A percentile compares a stretch with the other conserved stretches of the same genome.
Evolutionary conservation across 1,140 invertebrate species (phyloP).

Genomic region (Meloidogyne hapla): DNA sequence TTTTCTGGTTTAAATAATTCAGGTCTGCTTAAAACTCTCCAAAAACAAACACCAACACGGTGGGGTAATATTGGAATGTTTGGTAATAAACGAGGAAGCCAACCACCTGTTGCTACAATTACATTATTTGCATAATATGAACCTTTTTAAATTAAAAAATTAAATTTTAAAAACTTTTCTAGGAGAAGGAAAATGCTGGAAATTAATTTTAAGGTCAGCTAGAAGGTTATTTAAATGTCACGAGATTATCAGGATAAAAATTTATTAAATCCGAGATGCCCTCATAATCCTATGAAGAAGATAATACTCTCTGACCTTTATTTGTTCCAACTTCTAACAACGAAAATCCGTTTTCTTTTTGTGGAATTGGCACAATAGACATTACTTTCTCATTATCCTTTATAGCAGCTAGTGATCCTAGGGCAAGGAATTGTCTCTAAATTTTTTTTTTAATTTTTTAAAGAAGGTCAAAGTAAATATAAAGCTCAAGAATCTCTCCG

Average conservation of each 20-base stretch:
- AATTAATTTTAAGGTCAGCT: too few species aligned
- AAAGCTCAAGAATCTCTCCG: too few species aligned
- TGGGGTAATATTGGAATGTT: constrained; percentile 44
- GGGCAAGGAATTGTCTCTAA: constrained; percentile 15
- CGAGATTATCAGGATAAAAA: too few species aligned
- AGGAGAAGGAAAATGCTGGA: too few species aligned
- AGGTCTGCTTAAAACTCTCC: constrained; percentile 37
- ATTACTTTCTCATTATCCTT: constrained; percentile 24
- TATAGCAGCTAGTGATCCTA: constrained; percentile 4
- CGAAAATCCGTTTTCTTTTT: background rate
- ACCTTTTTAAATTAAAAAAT: constrained; percentile 2
- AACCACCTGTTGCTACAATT: constrained; percentile 48
- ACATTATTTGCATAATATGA: constrained; percentile 25
- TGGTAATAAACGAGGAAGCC: constrained; percentile 43
- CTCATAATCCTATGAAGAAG: too few species aligned
- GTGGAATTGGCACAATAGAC: constrained; percentile 4
- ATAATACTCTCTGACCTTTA: constrained; percentile 28
- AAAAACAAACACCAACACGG: constrained; percentile 45
- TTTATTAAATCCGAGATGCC: too few species aligned
- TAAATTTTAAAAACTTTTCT: background rate
- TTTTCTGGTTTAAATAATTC: constrained; percentile 35
- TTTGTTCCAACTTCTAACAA: constrained; percentile 22
- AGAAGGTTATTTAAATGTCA: too few species aligned
- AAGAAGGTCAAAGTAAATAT: too few species aligned
- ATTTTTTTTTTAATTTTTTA: background rate